Evolutionary conservation across 2,113 vertebrate genomes (phyloP), one percentile per base, ranked within the genome.

Genomic region (Patagioenas fasciata): DNA sequence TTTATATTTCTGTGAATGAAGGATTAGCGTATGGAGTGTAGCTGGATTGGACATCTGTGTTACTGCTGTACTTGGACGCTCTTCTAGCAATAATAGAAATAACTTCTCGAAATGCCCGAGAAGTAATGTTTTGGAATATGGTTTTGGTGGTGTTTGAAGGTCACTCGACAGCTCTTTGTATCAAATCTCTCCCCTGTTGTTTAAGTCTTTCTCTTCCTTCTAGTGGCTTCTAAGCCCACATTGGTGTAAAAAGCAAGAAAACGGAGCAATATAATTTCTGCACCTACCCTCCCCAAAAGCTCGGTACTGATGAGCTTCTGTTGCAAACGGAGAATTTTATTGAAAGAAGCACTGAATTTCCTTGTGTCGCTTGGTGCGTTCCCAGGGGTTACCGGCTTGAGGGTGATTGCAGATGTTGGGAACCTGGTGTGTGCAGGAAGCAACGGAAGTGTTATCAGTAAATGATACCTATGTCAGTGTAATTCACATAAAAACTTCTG

Each of bases 301-400:
- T 66, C 14, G 6, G 6, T 66, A 29, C 28, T 84, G 9, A 25
- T 8, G 16, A 57, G 16, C 29, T 34, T 16, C 20, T 67, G 0
- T 44, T 64, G 32, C 20, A 32, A 29, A 64, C 11, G 66, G 15
- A 0, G 0, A 21, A 6, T 13, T 78, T 67, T 0, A 6, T 0
- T 42, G 23, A 19, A 50, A 40, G 17, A 51, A 75, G 26, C 21
- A 10, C 3, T 16, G 1, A 10, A 29, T 61, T 73, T 80, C n/a
- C 31, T 54, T 25, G 7, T 51, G 60, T 58, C 31, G 8, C 29
- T 36, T 10, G 5, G 3, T 29, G 3, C 16, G 36, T 38, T 82
- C 34, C 36, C 40, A 19, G 21, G 15, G 31, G 9, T 31, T 44
- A 5, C 40, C 34, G 38, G 32, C 15, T 34, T 67, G 5, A 29